phyloP scores from a whole-genome alignment of 1,140 invertebrate genomes.

The Pseudomyrmex pallidus region DNA sequence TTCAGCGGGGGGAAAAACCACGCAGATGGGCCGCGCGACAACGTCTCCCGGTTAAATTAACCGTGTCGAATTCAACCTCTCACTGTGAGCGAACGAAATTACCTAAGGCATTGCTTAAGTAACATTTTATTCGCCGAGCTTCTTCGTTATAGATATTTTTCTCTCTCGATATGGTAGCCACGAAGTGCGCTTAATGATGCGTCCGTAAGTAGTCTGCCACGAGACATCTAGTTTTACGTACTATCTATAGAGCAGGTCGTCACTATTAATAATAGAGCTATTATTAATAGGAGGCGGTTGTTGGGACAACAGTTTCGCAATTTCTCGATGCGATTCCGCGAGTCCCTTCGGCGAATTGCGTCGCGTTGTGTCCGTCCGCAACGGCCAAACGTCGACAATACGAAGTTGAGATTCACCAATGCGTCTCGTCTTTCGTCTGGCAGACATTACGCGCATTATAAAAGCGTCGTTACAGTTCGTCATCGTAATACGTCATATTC shows the following conservation, averaged over 20 bases:
- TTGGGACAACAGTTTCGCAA: constrained; percentile 65
- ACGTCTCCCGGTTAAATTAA: neutral
- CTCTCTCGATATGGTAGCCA: neutral
- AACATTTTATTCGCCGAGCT: constrained; percentile 3
- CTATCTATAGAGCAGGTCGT: constrained; percentile 75
- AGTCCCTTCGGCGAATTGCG: constrained; percentile 37
- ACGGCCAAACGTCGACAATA: constrained; percentile 26
- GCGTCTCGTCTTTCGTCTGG: constrained; percentile 7
- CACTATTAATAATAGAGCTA: constrained; percentile 74
- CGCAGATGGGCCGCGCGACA: neutral
- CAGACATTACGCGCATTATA: neutral
- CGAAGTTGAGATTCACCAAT: constrained; percentile 3
- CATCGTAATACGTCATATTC: constrained; percentile 23
- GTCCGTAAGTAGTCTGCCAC: constrained; percentile 51
- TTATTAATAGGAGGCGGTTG: constrained; percentile 74
- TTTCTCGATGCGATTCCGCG: constrained; percentile 55
- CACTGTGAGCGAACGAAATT: neutral
- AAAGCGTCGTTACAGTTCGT: constrained; percentile 6
- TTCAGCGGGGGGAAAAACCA: too few relatives aligned
- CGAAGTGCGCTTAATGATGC: constrained; percentile 52
- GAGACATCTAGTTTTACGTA: constrained; percentile 20
- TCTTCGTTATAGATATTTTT: constrained; percentile 4
- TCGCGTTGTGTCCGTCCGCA: constrained; percentile 51
- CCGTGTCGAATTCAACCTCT: constrained; percentile 3
- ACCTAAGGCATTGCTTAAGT: neutral